These are phyloP conservation scores for Salarias fasciatus DNA, from an alignment of 2,797 vertebrate species.

Conservation along the genomic window DNA sequence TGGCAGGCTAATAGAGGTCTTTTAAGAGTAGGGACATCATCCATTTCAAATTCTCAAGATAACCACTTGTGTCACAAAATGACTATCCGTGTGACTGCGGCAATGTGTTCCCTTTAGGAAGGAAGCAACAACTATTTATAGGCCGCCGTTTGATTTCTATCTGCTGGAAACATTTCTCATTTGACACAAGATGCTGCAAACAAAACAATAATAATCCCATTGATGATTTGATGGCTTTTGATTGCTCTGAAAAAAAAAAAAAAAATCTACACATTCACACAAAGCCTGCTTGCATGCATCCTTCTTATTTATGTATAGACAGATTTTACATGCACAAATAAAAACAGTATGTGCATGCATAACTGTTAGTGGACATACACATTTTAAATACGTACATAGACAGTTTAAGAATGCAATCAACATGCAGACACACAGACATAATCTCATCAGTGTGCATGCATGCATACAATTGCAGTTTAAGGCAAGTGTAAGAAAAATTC, in stretches of 20 bases:
- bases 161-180: slow-evolving; percentile 15
- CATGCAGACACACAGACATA: too few species aligned
- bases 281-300: too few species aligned
- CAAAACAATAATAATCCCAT: slow-evolving; percentile 4
- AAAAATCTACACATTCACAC: too few species aligned
- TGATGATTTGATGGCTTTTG: slow-evolving; percentile 22
- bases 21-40: slow-evolving; percentile 65
- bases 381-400: too few species aligned
- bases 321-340: too few species aligned
- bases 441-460: too few species aligned
- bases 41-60: slow-evolving; percentile 69
- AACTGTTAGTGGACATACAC: too few species aligned
- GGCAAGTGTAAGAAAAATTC: too few species aligned
- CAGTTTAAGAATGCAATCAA: too few species aligned
- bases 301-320: too few species aligned
- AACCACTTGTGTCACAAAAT: slow-evolving; percentile 59
- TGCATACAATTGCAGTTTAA: too few species aligned
- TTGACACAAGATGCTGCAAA: background rate
- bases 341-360: too few species aligned
- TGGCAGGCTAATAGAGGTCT: slow-evolving; percentile 74
- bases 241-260: background rate
- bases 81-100: slow-evolving; percentile 28
- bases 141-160: slow-evolving; percentile 1
- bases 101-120: slow-evolving; percentile 7
- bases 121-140: slow-evolving; percentile 20